These are phyloP conservation scores for Platycnemis pennipes DNA, from an alignment of 2,888 invertebrate species.

Conservation along the genomic window DNA sequence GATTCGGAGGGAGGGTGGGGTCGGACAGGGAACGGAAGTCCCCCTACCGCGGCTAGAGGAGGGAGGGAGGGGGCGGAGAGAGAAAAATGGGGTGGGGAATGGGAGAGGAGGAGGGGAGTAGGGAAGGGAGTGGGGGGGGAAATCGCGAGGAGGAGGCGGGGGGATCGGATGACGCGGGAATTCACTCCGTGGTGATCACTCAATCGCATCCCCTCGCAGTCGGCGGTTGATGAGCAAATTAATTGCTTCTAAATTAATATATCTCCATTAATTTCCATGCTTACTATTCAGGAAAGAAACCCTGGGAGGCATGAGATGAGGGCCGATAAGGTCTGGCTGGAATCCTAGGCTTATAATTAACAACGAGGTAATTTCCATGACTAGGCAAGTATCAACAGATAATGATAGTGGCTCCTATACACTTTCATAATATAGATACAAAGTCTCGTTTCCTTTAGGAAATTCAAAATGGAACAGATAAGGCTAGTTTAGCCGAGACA, in stretches of 20 bases:
- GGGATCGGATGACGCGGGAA: neutral
- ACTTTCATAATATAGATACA: neutral
- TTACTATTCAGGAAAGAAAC: neutral
- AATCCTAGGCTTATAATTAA: neutral
- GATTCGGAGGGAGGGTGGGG: neutral
- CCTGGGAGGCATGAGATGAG: neutral
- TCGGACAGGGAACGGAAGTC: neutral
- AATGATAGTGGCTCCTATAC: neutral
- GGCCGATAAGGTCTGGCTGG: neutral
- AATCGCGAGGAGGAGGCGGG: neutral
- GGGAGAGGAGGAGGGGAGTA: neutral
- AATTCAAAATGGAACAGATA: neutral
- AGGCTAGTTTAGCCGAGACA: neutral
- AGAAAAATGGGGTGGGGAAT: neutral
- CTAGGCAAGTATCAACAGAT: constrained; percentile 3
- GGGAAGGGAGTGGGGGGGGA: neutral
- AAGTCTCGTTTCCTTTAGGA: neutral
- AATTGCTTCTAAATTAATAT: constrained; percentile 24
- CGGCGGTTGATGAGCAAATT: constrained; percentile 21
- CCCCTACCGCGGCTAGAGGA: neutral
- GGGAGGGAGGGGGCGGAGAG: neutral
- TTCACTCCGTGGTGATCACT: neutral
- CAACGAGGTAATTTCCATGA: neutral
- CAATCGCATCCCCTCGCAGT: neutral
- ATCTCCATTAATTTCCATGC: constrained; percentile 35